phyloP scores from a whole-genome alignment of 2,888 invertebrate genomes.

The Idaea straminata region DNA sequence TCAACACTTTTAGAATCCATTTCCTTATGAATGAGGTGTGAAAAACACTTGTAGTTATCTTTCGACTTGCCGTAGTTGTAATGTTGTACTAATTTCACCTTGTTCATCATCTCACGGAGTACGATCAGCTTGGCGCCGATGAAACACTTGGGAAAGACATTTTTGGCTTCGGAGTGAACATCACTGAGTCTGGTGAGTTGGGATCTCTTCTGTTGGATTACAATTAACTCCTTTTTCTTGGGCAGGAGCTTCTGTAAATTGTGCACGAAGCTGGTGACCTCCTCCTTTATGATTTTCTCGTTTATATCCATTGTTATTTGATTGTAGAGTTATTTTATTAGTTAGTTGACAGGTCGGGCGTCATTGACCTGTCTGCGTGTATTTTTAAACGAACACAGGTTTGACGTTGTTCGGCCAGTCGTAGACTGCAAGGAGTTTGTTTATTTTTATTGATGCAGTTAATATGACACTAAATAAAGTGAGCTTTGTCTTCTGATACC shows the following conservation, averaged over 20 bases:
- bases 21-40: conserved; percentile 64
- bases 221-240: conserved; percentile 59
- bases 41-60: conserved; percentile 57
- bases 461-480: background rate
- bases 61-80: conserved; percentile 66
- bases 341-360: conserved; percentile 57
- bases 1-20: conserved; percentile 51
- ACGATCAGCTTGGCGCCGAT: conserved; percentile 63
- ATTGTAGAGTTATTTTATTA: conserved; percentile 45
- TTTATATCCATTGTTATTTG: conserved; percentile 65
- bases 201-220: conserved; percentile 44
- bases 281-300: conserved; percentile 63
- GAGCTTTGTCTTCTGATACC: background rate
- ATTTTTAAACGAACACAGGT: conserved; percentile 57
- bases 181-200: conserved; percentile 55
- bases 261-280: conserved; percentile 60
- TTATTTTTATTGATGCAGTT: conserved; percentile 37
- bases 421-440: conserved; percentile 57
- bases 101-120: conserved; percentile 60
- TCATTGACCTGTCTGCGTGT: conserved; percentile 65
- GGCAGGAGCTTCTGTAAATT: conserved; percentile 64
- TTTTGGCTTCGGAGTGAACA: conserved; percentile 66
- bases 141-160: conserved; percentile 68
- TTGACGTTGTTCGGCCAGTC: conserved; percentile 57
- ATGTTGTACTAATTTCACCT: conserved; percentile 64